phyloP scores from a whole-genome alignment of 2,888 invertebrate species.

The Maniola hyperantus region DNA sequence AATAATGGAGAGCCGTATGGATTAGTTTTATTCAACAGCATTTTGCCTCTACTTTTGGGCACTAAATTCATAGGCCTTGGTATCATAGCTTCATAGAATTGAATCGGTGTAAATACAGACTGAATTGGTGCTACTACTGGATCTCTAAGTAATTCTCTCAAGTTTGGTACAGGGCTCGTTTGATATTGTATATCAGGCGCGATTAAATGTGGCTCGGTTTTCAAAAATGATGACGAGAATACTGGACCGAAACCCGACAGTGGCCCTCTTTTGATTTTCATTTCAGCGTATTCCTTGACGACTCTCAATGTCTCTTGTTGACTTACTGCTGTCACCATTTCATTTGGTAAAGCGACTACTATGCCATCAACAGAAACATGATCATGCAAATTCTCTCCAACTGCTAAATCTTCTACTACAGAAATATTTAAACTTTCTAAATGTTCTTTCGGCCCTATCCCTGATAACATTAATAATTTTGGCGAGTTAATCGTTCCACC shows the following conservation, averaged over 20 bases:
- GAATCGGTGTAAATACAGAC: constrained; percentile 69
- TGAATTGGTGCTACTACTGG: constrained; percentile 65
- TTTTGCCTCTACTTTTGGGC: constrained; percentile 83
- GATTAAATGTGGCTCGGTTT: constrained; percentile 69
- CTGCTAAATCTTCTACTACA: constrained; percentile 57
- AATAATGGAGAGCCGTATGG: constrained; percentile 87
- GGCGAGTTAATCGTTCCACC: constrained; percentile 62
- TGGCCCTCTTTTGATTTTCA: constrained; percentile 68
- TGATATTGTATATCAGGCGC: constrained; percentile 85
- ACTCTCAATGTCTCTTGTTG: constrained; percentile 63
- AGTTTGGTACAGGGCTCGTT: constrained; percentile 68
- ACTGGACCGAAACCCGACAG: constrained; percentile 80
- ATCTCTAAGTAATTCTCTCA: constrained; percentile 77
- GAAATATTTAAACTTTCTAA: constrained; percentile 52
- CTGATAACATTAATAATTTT: constrained; percentile 65
- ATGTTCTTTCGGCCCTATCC: constrained; percentile 62
- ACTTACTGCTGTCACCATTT: constrained; percentile 68
- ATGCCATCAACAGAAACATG: constrained; percentile 72
- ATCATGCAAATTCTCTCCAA: constrained; percentile 69
- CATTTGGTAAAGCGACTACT: constrained; percentile 76
- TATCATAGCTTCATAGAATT: constrained; percentile 83
- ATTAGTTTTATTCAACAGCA: constrained; percentile 84
- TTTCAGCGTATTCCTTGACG: constrained; percentile 59
- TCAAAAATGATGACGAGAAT: constrained; percentile 81
- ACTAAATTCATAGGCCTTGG: constrained; percentile 81